Conservation (phyloP, 2,113 vertebrate species). For the Tragulus kanchil region DNA sequence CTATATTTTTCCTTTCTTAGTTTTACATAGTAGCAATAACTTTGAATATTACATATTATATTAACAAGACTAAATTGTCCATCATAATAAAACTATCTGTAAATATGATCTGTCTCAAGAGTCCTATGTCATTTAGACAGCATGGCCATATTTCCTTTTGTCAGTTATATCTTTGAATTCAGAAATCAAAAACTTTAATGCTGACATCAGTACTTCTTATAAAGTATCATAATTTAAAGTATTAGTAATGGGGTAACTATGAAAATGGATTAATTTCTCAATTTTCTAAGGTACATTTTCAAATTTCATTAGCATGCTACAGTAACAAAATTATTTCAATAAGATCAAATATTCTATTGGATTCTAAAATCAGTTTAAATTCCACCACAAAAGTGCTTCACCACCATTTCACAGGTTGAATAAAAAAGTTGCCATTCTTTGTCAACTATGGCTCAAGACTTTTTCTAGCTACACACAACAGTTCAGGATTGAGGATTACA, state of each 20-base stretch:
- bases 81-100: not conserved
- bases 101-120: not conserved
- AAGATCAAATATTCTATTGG: slow-evolving; percentile 53
- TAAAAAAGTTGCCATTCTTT: slow-evolving; percentile 2
- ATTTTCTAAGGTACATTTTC: slow-evolving; percentile 42
- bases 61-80: not conserved
- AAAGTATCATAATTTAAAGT: not conserved
- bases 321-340: slow-evolving; percentile 44
- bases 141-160: not conserved
- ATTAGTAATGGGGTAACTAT: not conserved
- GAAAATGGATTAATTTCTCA: not conserved
- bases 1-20: not conserved
- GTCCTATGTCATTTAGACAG: not conserved
- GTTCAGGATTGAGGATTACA: slow-evolving; percentile 61
- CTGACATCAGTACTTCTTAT: not conserved
- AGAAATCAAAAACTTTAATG: not conserved
- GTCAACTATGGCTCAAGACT: not conserved
- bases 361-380: slow-evolving; percentile 38
- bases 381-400: not conserved
- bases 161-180: not conserved
- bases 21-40: not conserved
- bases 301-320: slow-evolving; percentile 27
- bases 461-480: slow-evolving; percentile 66
- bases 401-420: slow-evolving; percentile 32
- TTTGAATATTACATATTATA: not conserved